These are phyloP conservation scores for Heliothis peltigera DNA, from an alignment of 2,888 invertebrate species.

Conservation along the genomic window DNA sequence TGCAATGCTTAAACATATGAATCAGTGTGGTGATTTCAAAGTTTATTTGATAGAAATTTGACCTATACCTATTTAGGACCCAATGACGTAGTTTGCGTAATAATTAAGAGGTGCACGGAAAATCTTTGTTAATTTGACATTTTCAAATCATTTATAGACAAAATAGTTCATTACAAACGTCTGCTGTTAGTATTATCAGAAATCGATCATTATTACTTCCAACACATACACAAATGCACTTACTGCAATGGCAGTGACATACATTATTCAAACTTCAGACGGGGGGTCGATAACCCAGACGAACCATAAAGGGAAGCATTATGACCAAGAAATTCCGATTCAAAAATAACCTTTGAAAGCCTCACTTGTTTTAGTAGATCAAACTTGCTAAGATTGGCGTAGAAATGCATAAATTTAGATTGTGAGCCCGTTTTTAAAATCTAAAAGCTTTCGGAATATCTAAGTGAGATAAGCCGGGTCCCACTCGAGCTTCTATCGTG, in stretches of 20 bases:
- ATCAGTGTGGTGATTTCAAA: no score
- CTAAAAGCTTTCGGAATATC: slow-evolving; percentile 61
- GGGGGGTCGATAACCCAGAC: slow-evolving; percentile 78
- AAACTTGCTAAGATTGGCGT: slow-evolving; percentile 61
- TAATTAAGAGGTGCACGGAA: no score
- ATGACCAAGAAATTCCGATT: slow-evolving; percentile 65
- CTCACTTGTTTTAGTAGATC: slow-evolving; percentile 56
- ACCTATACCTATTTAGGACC: no score
- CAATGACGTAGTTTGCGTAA: no score
- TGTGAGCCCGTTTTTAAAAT: slow-evolving; percentile 57
- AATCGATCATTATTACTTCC: slow-evolving; percentile 41
- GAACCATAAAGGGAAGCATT: slow-evolving; percentile 72
- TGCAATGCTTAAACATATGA: no score
- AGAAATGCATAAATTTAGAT: slow-evolving; percentile 70
- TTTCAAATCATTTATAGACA: no score
- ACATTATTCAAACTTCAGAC: slow-evolving; percentile 76
- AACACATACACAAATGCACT: slow-evolving; percentile 61
- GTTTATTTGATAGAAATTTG: no score
- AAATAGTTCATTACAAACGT: no score
- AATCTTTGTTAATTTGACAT: no score
- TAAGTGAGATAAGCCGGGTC: slow-evolving; percentile 51
- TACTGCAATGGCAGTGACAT: slow-evolving; percentile 68
- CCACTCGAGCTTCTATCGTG: slow-evolving; percentile 44
- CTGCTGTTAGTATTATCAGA: no score
- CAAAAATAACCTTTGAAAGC: slow-evolving; percentile 68